Evolutionary conservation across 92 coral and sea anemone species (phyloP).

Genomic region (Phenganax stokvisi): DNA sequence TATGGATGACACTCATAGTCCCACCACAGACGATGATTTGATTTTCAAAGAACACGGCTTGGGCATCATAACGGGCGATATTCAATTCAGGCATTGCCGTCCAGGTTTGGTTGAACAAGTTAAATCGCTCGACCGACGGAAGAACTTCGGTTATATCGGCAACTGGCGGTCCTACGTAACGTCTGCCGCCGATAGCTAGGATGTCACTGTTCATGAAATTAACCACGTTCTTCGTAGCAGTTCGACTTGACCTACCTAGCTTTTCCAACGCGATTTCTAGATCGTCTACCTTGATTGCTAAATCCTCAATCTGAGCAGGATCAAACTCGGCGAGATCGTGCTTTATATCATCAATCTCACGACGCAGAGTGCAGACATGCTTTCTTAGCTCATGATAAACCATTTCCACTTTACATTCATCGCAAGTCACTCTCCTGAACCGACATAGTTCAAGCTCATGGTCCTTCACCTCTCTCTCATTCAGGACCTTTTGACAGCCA

Average conservation of each 20-base stretch:
- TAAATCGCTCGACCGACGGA: slow-evolving; percentile 4
- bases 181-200: background rate
- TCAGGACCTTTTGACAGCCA: background rate
- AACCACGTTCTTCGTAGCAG: background rate
- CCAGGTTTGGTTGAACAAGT: slow-evolving; percentile 6
- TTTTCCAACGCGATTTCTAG: background rate
- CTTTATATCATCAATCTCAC: background rate
- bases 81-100: background rate
- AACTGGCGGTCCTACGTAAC: background rate
- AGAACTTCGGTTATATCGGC: background rate
- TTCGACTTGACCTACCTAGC: background rate
- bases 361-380: no score
- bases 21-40: slow-evolving; percentile 2
- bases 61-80: background rate
- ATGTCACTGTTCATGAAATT: background rate
- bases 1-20: background rate
- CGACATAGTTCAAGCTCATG: background rate
- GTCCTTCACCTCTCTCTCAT: background rate
- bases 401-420: no score
- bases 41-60: background rate
- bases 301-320: background rate
- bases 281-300: background rate
- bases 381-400: no score
- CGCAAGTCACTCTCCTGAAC: no score
- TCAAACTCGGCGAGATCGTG: background rate